Percentiles rank a stretch among this genome's conserved stretches.
phyloP scores from a whole-genome alignment of 2,113 vertebrate species.

The Athene noctua region DNA sequence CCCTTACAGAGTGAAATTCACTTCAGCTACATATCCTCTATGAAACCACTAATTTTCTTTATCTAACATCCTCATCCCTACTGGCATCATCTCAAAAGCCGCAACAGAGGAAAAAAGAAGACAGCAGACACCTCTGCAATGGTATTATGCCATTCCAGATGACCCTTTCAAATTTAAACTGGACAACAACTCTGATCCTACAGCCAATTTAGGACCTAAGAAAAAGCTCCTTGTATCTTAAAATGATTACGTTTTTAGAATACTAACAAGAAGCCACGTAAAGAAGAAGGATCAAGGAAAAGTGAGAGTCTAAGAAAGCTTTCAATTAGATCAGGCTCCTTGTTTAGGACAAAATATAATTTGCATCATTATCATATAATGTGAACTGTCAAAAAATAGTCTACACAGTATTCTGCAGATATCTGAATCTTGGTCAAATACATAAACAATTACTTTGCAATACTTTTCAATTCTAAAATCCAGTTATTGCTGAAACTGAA shows the following conservation, averaged over 20 bases:
- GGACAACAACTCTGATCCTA: not conserved
- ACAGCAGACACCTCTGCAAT: not conserved
- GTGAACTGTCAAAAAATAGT: not conserved
- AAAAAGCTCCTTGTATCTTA: not conserved
- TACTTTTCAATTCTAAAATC: not conserved
- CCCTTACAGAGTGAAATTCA: not conserved
- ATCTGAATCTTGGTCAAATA: not conserved
- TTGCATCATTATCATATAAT: not conserved
- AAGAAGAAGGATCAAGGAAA: not conserved
- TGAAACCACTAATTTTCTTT: not conserved
- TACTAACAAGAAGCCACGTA: not conserved
- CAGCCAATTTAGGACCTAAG: not conserved
- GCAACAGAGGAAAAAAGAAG: not conserved
- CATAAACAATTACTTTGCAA: not conserved
- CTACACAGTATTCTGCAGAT: not conserved
- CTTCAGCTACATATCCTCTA: not conserved
- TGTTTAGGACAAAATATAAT: not conserved
- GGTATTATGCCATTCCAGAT: not conserved
- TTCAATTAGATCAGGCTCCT: not conserved
- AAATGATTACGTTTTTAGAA: not conserved
- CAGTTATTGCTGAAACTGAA: not conserved
- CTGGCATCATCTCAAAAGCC: not conserved
- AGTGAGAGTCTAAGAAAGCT: not conserved
- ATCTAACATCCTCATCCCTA: not conserved
- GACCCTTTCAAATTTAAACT: not conserved